phyloP scores from a whole-genome alignment of 2,888 invertebrate species.

The Quadroppia sp. region DNA sequence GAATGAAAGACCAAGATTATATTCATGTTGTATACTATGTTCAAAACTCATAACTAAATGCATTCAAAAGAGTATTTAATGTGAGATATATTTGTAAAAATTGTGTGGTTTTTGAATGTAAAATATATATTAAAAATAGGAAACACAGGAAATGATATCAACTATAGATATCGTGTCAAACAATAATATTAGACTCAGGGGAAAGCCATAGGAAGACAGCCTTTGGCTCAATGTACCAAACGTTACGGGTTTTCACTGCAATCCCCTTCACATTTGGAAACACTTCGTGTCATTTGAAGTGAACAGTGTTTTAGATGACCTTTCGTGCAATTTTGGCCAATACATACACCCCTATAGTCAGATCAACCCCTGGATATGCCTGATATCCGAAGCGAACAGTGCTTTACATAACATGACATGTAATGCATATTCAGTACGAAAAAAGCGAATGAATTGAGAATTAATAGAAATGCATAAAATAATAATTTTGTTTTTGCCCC shows the following conservation, averaged over 20 bases:
- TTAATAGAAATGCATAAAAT: neutral
- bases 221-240: no score
- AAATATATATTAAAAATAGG: conserved; percentile 10
- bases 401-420: neutral
- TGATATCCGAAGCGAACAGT: neutral
- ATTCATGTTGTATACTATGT: no score
- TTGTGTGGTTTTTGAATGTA: neutral
- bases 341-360: no score
- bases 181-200: neutral
- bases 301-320: no score
- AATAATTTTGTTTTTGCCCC: neutral
- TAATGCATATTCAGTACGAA: neutral
- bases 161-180: conserved; percentile 5
- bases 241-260: no score
- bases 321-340: no score
- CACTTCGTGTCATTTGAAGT: no score
- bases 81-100: neutral
- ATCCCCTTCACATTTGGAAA: no score
- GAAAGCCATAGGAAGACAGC: no score
- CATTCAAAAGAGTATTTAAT: neutral
- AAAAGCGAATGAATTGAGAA: neutral
- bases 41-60: no score
- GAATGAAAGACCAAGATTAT: no score
- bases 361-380: neutral
- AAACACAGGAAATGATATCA: conserved; percentile 18